Evolutionary conservation across 2,888 invertebrate genomes (phyloP).

Genomic region (Eupithecia inturbata): DNA sequence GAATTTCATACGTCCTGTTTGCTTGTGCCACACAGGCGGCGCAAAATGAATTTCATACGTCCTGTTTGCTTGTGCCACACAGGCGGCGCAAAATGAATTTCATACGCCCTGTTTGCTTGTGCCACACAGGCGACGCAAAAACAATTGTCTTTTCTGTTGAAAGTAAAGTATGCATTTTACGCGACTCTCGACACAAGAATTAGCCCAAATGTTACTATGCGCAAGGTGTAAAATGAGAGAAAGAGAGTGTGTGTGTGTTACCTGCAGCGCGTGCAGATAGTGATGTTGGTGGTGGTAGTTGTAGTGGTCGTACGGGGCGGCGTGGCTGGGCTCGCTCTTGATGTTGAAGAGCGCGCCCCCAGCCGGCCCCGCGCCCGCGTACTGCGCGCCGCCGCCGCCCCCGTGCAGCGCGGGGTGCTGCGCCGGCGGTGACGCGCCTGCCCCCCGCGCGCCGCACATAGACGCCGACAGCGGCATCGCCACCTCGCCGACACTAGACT

Average conservation of each 20-base stretch:
- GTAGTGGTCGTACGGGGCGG: conserved; percentile 64
- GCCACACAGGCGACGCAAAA: too few relatives aligned
- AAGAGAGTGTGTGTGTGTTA: not conserved
- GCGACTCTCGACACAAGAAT: too few relatives aligned
- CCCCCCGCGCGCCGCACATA: conserved; percentile 58
- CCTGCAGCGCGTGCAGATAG: conserved; percentile 83
- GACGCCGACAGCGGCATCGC: conserved; percentile 70
- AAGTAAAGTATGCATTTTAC: too few relatives aligned
- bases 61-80: too few relatives aligned
- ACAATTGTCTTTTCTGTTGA: too few relatives aligned
- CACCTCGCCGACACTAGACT: conserved; percentile 77
- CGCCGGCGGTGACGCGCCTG: conserved; percentile 67
- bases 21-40: too few relatives aligned
- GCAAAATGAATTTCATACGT: too few relatives aligned
- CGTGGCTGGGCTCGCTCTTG: conserved; percentile 75
- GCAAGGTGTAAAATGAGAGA: not conserved
- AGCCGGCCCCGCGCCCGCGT: conserved; percentile 53
- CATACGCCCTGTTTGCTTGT: too few relatives aligned
- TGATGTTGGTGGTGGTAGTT: conserved; percentile 81
- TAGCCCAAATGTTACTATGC: too few relatives aligned
- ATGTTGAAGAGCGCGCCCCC: conserved; percentile 71
- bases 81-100: too few relatives aligned
- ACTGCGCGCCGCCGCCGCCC: conserved; percentile 64
- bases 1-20: too few relatives aligned
- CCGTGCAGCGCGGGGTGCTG: conserved; percentile 49